A percentile compares a stretch with the other conserved stretches of the same genome.
Conservation (phyloP, 2,113 vertebrate genomes). For the Zosterops hypoxanthus region DNA sequence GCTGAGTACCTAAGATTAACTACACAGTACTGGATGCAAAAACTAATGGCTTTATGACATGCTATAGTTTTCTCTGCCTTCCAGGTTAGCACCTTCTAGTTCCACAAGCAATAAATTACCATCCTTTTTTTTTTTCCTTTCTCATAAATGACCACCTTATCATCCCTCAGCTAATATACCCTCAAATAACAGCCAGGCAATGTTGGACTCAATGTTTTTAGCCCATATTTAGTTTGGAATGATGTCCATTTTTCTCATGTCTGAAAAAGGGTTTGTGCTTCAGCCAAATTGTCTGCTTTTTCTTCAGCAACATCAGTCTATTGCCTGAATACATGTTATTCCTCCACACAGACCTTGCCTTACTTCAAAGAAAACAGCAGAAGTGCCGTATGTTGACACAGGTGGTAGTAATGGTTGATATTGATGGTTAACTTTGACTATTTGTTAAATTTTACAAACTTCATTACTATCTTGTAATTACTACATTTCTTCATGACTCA, state of each 20-base stretch:
- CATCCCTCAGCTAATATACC: neutral
- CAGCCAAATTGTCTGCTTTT: neutral
- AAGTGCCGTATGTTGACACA: neutral
- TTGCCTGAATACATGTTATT: neutral
- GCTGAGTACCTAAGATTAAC: neutral
- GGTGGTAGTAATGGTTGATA: neutral
- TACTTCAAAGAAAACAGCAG: neutral
- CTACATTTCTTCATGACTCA: neutral
- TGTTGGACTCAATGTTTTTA: neutral
- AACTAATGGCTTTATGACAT: neutral
- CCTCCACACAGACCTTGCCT: neutral
- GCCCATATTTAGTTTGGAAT: neutral
- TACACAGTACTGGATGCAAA: neutral
- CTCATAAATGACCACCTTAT: neutral
- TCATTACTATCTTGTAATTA: neutral
- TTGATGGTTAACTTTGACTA: neutral
- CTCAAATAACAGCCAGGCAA: neutral
- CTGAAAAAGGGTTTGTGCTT: neutral
- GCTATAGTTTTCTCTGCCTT: neutral
- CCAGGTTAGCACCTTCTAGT: neutral
- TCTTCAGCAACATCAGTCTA: neutral
- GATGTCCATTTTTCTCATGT: neutral
- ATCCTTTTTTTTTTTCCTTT: neutral
- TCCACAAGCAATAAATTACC: neutral
- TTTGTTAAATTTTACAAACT: neutral